Percentiles rank a stretch among this genome's conserved stretches.
phyloP scores from a whole-genome alignment of 2,888 invertebrate genomes.

The Dromius quadrimaculatus region DNA sequence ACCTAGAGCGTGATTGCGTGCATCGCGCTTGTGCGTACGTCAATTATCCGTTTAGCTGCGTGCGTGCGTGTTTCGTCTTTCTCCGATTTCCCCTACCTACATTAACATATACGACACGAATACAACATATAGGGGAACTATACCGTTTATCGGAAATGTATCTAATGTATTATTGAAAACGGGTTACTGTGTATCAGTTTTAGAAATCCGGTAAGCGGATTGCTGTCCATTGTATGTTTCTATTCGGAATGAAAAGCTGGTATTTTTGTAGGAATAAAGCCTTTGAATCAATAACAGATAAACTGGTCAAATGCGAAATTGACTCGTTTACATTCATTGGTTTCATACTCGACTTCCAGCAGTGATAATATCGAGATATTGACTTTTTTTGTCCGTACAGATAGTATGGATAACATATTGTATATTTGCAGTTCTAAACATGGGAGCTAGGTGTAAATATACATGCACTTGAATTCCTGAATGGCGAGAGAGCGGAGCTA shows the following conservation, averaged over 20 bases:
- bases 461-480: too few species aligned
- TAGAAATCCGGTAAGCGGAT: constrained; percentile 30
- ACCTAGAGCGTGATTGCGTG: constrained; percentile 12
- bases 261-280: too few species aligned
- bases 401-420: too few species aligned
- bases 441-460: too few species aligned
- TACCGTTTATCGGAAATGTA: constrained; percentile 37
- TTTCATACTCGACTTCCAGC: too few species aligned
- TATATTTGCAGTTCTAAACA: too few species aligned
- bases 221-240: constrained; percentile 31
- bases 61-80: not conserved
- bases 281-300: too few species aligned
- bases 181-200: constrained; percentile 11
- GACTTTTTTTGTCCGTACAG: too few species aligned
- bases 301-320: too few species aligned
- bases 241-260: not conserved
- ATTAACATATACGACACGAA: not conserved
- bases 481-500: too few species aligned
- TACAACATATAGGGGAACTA: constrained; percentile 27
- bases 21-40: constrained; percentile 12
- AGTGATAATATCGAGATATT: too few species aligned
- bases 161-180: constrained; percentile 36
- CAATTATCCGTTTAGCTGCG: constrained; percentile 22
- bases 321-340: too few species aligned
- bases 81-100: not conserved